Percentiles rank a stretch among this genome's conserved stretches.
These are phyloP conservation scores for Aphelenchoides fujianensis DNA, from an alignment of 1,140 invertebrate genomes.

Conservation along the genomic window DNA sequence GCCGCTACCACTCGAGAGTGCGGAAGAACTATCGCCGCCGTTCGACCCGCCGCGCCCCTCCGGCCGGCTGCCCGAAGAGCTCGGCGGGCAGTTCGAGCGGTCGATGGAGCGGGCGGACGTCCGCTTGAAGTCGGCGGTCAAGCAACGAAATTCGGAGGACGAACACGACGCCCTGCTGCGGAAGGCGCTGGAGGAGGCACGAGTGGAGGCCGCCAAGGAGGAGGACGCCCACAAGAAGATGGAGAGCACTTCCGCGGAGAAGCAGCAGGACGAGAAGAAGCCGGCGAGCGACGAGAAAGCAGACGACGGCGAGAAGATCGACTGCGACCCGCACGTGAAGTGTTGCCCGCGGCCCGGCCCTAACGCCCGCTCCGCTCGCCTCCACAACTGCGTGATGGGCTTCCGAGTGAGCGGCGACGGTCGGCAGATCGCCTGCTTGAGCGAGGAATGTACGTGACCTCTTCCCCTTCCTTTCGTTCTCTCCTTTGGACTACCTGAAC, in stretches of 20 bases:
- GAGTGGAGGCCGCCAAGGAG: not conserved
- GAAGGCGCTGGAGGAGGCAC: constrained; percentile 5
- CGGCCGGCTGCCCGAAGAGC: not conserved
- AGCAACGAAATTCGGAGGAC: not conserved
- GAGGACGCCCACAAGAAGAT: not conserved
- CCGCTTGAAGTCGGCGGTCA: not conserved
- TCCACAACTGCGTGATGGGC: constrained; percentile 40
- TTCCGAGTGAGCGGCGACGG: constrained; percentile 30
- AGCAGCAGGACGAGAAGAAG: too few relatives aligned
- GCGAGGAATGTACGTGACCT: constrained; percentile 31
- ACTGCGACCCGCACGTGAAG: constrained; percentile 27
- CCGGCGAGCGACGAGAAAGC: constrained; percentile 4
- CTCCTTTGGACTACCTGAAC: not conserved
- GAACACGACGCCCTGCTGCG: not conserved
- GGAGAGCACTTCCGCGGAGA: not conserved
- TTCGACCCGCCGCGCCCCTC: not conserved
- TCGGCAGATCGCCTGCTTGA: constrained; percentile 39
- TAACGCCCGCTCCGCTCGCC: not conserved
- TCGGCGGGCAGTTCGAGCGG: too few relatives aligned
- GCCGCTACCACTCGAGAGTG: not conserved
- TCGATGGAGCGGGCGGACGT: not conserved
- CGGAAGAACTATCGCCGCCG: not conserved
- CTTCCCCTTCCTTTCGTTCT: not conserved
- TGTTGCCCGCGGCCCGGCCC: constrained; percentile 31
- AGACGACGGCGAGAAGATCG: not conserved